phyloP scores from a whole-genome alignment of 64 coral and sea anemone species.

The Pocillopora damicornis region DNA sequence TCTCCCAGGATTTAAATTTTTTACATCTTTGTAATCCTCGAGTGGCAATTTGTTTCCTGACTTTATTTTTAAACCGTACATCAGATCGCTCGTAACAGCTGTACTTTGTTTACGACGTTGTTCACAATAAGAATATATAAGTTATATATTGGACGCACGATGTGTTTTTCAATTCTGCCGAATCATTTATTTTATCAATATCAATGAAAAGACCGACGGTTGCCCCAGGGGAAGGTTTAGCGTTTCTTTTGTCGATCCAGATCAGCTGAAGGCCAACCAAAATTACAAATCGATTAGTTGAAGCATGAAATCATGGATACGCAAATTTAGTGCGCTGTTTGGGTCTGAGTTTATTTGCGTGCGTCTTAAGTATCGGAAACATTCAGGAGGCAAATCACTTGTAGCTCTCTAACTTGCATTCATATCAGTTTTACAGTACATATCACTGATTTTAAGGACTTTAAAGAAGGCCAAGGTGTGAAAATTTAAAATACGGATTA shows the following conservation, averaged over 20 bases:
- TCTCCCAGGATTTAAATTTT: not conserved
- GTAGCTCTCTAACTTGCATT: not conserved
- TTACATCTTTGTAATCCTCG: not conserved
- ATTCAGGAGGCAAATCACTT: not conserved
- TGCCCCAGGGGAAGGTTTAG: conserved; percentile 37
- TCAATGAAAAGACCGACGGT: conserved; percentile 28
- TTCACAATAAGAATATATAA: not conserved
- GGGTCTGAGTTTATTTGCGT: not conserved
- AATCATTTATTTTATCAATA: conserved; percentile 44
- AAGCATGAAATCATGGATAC: not conserved
- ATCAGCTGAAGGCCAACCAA: conserved; percentile 11
- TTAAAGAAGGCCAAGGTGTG: conserved; percentile 15
- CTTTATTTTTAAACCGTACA: not conserved
- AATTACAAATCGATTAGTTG: conserved; percentile 1
- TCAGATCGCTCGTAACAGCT: not conserved
- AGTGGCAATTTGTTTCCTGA: conserved; percentile 6
- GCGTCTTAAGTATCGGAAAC: not conserved
- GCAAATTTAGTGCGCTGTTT: not conserved
- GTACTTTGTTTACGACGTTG: conserved; percentile 3
- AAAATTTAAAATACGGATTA: conserved; percentile 25
- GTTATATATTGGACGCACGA: conserved; percentile 3
- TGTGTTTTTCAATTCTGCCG: conserved; percentile 16
- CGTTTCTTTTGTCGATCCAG: conserved; percentile 6
- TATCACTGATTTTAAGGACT: not conserved
- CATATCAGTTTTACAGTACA: not conserved